Evolutionary conservation across 2,888 invertebrate genomes (phyloP).

Genomic region (Lochmaea capreae): DNA sequence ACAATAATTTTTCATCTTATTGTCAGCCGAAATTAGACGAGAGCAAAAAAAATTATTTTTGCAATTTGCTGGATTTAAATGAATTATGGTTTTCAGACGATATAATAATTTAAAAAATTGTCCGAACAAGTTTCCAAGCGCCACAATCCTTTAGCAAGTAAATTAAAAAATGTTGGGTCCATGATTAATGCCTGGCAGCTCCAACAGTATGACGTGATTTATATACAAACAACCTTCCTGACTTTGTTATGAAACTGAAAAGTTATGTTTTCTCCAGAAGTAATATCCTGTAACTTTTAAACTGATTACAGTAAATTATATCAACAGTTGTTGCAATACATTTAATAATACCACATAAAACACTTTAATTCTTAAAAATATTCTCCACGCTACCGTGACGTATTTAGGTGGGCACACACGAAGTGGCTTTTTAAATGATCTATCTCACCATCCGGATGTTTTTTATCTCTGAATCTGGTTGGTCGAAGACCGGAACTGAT

Average conservation of each 20-base stretch:
- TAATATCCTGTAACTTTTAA: constrained; percentile 23
- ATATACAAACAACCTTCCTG: constrained; percentile 32
- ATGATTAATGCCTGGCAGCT: constrained; percentile 37
- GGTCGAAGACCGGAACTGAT: too few relatives aligned
- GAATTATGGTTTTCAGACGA: constrained; percentile 29
- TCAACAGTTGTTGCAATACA: background rate
- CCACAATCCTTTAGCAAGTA: constrained; percentile 35
- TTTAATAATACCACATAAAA: background rate
- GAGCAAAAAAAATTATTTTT: constrained; percentile 9
- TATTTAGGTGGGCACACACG: too few relatives aligned
- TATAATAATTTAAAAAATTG: constrained; percentile 33
- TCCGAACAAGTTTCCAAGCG: constrained; percentile 34
- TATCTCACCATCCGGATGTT: too few relatives aligned
- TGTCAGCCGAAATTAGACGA: constrained; percentile 3
- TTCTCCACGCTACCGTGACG: too few relatives aligned
- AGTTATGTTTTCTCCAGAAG: constrained; percentile 27
- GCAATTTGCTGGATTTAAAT: constrained; percentile 19
- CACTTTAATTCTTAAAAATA: background rate
- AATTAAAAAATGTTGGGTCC: constrained; percentile 36
- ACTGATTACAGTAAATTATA: constrained; percentile 15
- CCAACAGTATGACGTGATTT: constrained; percentile 35
- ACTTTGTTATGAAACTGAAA: constrained; percentile 25
- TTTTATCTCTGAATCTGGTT: too few relatives aligned
- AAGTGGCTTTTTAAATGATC: too few relatives aligned
- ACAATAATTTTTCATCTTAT: constrained; percentile 8